phyloP scores from a whole-genome alignment of 2,113 vertebrate species.

The Bothrops jararaca region DNA sequence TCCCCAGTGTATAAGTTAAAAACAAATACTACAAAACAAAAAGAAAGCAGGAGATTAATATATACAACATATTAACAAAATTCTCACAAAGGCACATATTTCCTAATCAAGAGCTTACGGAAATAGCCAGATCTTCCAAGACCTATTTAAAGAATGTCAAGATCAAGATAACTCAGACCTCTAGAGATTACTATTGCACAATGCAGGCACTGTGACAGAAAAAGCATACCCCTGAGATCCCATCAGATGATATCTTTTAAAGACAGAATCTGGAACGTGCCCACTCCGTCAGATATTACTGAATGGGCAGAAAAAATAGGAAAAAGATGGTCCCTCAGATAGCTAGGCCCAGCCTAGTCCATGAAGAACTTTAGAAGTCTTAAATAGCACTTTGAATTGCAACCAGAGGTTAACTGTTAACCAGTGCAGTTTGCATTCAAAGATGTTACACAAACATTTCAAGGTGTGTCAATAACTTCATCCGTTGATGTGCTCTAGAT shows the following conservation, averaged over 20 bases:
- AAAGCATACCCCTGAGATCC: not conserved
- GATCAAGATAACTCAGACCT: not conserved
- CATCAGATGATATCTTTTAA: not conserved
- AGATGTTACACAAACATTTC: not conserved
- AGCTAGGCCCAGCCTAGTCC: not conserved
- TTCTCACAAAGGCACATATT: not conserved
- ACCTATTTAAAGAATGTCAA: not conserved
- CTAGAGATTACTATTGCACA: not conserved
- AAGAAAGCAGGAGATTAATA: not conserved
- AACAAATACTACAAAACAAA: not conserved
- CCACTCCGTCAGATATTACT: not conserved
- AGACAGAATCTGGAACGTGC: not conserved
- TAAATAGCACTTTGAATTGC: not conserved
- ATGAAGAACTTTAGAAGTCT: not conserved
- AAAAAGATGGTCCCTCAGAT: not conserved
- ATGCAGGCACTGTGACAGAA: not conserved
- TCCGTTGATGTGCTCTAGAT: not conserved
- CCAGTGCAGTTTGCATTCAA: not conserved
- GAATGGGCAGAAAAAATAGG: not conserved
- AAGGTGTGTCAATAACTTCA: not conserved
- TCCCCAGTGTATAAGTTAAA: not conserved
- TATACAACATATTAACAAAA: not conserved
- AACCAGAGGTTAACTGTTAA: not conserved
- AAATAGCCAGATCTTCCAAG: not conserved
- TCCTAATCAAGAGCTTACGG: not conserved